Evolutionary conservation across 2,113 vertebrate genomes (phyloP).

Genomic region (Natator depressus): DNA sequence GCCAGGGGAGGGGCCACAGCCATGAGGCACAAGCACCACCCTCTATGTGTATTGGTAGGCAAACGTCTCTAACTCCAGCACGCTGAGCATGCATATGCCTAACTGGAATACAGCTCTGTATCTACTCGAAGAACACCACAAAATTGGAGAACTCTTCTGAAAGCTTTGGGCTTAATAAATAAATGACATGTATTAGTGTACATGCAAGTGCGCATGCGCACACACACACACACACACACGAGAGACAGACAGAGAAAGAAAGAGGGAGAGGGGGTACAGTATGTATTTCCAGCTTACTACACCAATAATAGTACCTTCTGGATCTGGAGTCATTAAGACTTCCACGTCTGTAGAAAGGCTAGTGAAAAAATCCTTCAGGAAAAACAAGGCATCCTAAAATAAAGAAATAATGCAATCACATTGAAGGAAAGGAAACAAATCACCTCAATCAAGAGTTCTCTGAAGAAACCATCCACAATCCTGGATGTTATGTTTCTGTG

Average conservation of each 20-base stretch:
- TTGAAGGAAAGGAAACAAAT: background rate
- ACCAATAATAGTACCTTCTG: constrained; percentile 85
- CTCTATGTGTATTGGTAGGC: background rate
- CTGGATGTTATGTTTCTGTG: background rate
- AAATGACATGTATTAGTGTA: background rate
- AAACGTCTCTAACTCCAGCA: background rate
- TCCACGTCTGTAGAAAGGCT: constrained; percentile 95
- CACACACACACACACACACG: rapidly evolving
- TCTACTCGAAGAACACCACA: background rate
- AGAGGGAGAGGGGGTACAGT: rapidly evolving
- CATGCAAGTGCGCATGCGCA: background rate
- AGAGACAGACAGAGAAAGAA: background rate
- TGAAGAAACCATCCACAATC: background rate
- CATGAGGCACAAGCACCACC: background rate
- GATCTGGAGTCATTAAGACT: constrained; percentile 90
- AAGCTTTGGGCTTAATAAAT: background rate
- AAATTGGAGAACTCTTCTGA: background rate
- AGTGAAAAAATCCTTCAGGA: constrained; percentile 97
- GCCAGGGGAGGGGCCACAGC: background rate
- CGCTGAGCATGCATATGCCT: background rate
- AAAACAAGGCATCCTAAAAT: constrained; percentile 95
- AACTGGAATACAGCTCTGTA: background rate
- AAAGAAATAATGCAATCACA: background rate
- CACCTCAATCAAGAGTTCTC: background rate
- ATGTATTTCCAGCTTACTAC: background rate